Evolutionary conservation across 2,113 vertebrate species (phyloP), one percentile per base, ranked within the genome.

Genomic region (Desmodus rotundus): DNA sequence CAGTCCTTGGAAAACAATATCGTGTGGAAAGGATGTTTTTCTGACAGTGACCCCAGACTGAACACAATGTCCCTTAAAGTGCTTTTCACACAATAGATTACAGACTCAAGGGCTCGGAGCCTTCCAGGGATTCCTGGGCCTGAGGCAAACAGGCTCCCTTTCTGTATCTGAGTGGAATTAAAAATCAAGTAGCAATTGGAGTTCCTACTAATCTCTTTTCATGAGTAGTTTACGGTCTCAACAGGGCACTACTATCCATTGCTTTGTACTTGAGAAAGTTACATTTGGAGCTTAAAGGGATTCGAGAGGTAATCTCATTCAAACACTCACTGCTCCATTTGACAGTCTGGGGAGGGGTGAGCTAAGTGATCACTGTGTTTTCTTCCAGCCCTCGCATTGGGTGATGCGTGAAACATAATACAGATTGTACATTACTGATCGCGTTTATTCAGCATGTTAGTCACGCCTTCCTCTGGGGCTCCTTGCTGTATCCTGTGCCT

Each of bases 11-110:
- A 58, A 83, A 65, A 24, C 0, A 4, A 0, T 16, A 2, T 26
- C 16, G 31, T 0, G 0, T 24, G 47, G 88, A 76, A 76, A 22
- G 7, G 38, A 8, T 7, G 14, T 20, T 41, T 43, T 84, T n/a
- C 1, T 1, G 5, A 5, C 78, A 63, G 9, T 24, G 5, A 17
- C 14, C 19, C 61, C 4, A 3, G 36, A 45, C 43, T 12, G 50
- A 82, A 22, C 41, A 24, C 45, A 2, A 16, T 12, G 43, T 22
- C 73, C 38, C 52, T 52, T 24, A 19, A 74, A 0, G 12, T 22
- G 61, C 58, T 61, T 77, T 76, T 3, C 41, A 22, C 36, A 15
- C 19, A 12, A 1, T 0, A 0, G 13, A 12, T 0, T 3, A 2
- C 15, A 20, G n/a, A 33, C 9, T 28, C 6, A 5, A 82, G 78